These are phyloP conservation scores for Mesochorus sp. DNA, from an alignment of 2,888 invertebrate genomes.

Conservation along the genomic window DNA sequence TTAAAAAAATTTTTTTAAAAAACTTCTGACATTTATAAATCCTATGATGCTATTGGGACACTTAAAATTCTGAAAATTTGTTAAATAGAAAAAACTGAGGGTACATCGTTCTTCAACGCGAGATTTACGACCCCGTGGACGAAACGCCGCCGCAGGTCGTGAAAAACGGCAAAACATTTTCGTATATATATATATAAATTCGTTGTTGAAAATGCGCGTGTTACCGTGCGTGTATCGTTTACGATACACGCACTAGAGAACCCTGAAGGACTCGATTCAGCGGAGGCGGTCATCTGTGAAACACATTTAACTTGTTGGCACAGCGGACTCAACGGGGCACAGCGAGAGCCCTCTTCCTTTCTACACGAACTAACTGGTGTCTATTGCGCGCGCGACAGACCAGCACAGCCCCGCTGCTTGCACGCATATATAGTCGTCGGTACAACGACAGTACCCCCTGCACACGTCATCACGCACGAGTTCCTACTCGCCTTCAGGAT, in stretches of 20 bases:
- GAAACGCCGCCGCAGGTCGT: neutral
- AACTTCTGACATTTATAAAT: too few relatives aligned
- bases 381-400: slow-evolving; percentile 45
- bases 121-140: too few relatives aligned
- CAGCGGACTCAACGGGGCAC: slow-evolving; percentile 78
- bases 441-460: slow-evolving; percentile 12
- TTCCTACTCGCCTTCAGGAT: too few relatives aligned
- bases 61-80: too few relatives aligned
- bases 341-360: slow-evolving; percentile 67
- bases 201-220: slow-evolving; percentile 51
- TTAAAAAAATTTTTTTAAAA: too few relatives aligned
- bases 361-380: slow-evolving; percentile 52
- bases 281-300: slow-evolving; percentile 81
- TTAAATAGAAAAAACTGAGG: too few relatives aligned
- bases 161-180: neutral
- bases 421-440: slow-evolving; percentile 14
- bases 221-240: slow-evolving; percentile 61
- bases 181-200: slow-evolving; percentile 39
- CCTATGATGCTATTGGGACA: too few relatives aligned
- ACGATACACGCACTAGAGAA: slow-evolving; percentile 45
- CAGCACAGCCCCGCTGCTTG: too few relatives aligned
- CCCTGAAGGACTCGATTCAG: slow-evolving; percentile 74
- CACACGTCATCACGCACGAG: slow-evolving; percentile 50
- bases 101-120: too few relatives aligned
- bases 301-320: slow-evolving; percentile 82